Evolutionary conservation across 2,888 invertebrate genomes (phyloP), one percentile per base, ranked within the genome.

Genomic region (Helicoverpa assulta): DNA sequence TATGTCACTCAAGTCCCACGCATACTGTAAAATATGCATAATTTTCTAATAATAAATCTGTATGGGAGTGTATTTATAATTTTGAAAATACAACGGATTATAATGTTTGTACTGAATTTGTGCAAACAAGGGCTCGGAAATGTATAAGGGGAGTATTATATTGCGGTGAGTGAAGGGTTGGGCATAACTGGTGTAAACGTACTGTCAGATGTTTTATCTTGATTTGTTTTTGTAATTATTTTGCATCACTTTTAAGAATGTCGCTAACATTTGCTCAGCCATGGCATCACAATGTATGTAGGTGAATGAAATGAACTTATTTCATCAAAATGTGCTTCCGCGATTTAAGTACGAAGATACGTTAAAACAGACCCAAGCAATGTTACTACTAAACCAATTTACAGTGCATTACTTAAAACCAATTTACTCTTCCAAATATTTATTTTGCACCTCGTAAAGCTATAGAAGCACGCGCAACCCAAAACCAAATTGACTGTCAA

Each of bases 31-130:
- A 82, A 82, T 84, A 80, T 75, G 77, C 72, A 82, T 75, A 75
- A 77, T 76, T 68, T 75, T 75, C 65, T 71, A 79, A 84, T 82
- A 84, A 84, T 67, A 73, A 74, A 77, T 77, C 64, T 63, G 57
- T 70, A 53, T 55, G 71, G 63, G 62, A 76, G 70, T 73, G 73
- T 71, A 64, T 81, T 81, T 75, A 73, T 70, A 78, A 78, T 74
- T 76, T 72, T 78, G 67, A 72, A 83, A 74, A 67, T 58, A 67
- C 57, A 80, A 58, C 54, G 59, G 62, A 54, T 66, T 66, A 65
- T 65, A 70, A 80, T 76, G 65, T 70, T 52, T 76, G 53, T 77
- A 33, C 55, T 52, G 80, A 75, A 76, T 80, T 60, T 60, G 56
- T 69, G 37, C 64, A 75, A 62, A 74, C 68, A 67, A 71, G 19